Evolutionary conservation across 1,140 invertebrate genomes (phyloP).

Genomic region (Drosophila asahinai): DNA sequence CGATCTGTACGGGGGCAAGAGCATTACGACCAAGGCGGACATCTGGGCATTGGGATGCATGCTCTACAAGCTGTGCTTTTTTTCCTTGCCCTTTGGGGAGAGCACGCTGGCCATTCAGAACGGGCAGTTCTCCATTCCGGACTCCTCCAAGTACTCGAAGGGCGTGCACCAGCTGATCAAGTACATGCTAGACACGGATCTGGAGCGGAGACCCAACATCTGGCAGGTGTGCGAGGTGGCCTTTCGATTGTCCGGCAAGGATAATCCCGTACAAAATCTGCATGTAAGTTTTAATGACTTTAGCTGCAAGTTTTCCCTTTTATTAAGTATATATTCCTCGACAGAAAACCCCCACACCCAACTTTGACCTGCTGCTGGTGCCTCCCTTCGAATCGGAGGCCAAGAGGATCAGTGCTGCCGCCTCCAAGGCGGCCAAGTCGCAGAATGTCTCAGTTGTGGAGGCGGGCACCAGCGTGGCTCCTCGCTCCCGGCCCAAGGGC

Average conservation of each 20-base stretch:
- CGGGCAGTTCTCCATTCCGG: constrained; percentile 95
- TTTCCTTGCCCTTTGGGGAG: constrained; percentile 96
- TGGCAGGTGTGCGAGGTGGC: constrained; percentile 94
- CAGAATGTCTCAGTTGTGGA: constrained; percentile 87
- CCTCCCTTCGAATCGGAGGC: constrained; percentile 89
- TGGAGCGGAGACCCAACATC: constrained; percentile 94
- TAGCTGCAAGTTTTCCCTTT: background rate
- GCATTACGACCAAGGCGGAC: constrained; percentile 96
- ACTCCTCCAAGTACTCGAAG: constrained; percentile 91
- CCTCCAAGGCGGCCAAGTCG: constrained; percentile 85
- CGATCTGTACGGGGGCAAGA: constrained; percentile 94
- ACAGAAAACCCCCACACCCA: constrained; percentile 89
- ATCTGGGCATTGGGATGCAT: constrained; percentile 97
- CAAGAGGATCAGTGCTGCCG: constrained; percentile 87
- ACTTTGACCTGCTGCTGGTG: constrained; percentile 88
- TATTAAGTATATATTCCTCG: background rate
- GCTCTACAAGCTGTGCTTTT: constrained; percentile 96
- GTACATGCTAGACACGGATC: constrained; percentile 94
- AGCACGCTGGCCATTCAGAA: constrained; percentile 97
- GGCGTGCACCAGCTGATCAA: constrained; percentile 88
- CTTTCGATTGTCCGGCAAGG: constrained; percentile 90
- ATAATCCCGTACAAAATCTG: constrained; percentile 93
- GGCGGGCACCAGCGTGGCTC: constrained; percentile 91
- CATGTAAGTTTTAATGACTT: constrained; percentile 87
- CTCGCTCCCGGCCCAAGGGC: constrained; percentile 93